Evolutionary conservation across 2,888 invertebrate genomes (phyloP), one percentile per base, ranked within the genome.

Genomic region (Oegoconia quadripuncta): DNA sequence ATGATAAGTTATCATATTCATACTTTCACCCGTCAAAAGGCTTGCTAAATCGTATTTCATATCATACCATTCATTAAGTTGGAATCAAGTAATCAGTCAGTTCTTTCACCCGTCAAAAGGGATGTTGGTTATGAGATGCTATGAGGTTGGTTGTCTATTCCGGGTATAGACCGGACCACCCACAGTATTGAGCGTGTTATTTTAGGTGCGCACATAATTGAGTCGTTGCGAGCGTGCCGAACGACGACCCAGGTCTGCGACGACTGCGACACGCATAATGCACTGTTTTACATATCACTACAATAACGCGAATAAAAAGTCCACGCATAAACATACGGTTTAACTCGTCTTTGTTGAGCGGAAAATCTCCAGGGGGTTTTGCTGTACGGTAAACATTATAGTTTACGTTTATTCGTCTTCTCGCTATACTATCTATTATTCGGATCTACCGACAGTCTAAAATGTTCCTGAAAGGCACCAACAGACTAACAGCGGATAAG

Each of bases 171-270:
- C 75, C 74, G 56, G 83, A 74, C 75, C 74, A 76, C 76, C 75
- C 76, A 70, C 64, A 47, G 56, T 29, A 59, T 56, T 55, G 58
- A 55, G 59, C 58, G 58, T 75, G 82, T 81, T 86, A 86, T 84
- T 83, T 83, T 80, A 80, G 82, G 79, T 69, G 65, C 67, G 70
- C 65, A 57, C 66, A 76, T 84, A 83, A 86, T 86, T 84, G 82
- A 86, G 82, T 69, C 70, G 81, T 83, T 72, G 74, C 71, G 64
- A 65, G 64, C 65, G 68, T 59, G 52, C 46, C 64, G 68, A 65
- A 57, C 73, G 68, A 63, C 67, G 74, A 59, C 72, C 73, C 56
- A 49, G 60, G n/a, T n/a, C n/a, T n/a, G n/a, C n/a, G n/a, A n/a
- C n/a, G n/a, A 59, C 61, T 42, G 54, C 60, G 67, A 76, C 75